Conservation (phyloP, 2,113 vertebrate genomes). For the Zosterops pallidus region DNA sequence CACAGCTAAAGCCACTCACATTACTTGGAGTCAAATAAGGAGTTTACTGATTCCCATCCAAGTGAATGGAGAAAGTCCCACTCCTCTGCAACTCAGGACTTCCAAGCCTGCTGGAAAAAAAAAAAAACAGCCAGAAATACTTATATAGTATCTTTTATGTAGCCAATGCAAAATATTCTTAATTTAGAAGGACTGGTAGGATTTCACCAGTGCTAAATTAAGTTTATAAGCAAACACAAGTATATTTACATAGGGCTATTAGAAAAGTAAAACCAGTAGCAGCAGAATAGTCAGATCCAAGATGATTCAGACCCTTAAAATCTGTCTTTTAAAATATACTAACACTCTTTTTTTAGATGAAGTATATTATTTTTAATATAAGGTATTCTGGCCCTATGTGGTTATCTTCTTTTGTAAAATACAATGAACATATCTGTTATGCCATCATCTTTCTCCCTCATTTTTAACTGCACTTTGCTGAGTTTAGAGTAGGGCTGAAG, state of each 20-base stretch:
- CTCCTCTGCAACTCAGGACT: neutral
- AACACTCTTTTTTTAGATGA: neutral
- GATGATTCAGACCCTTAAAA: slow-evolving; percentile 7
- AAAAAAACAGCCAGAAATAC: neutral
- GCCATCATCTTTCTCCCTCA: neutral
- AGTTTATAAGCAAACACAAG: neutral
- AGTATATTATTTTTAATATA: slow-evolving; percentile 2
- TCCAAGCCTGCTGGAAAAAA: neutral
- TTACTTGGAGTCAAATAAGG: neutral
- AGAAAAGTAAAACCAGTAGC: neutral
- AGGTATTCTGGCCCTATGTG: neutral
- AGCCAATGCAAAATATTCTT: neutral
- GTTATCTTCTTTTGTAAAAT: neutral
- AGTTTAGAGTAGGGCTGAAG: neutral
- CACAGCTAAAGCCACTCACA: neutral
- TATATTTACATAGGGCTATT: neutral
- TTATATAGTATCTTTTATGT: neutral
- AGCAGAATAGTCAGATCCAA: neutral
- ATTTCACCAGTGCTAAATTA: slow-evolving; percentile 8
- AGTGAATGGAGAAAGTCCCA: neutral
- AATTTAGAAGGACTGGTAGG: neutral
- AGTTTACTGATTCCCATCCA: neutral
- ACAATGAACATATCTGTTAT: neutral
- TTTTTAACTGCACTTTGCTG: neutral
- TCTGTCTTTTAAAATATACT: neutral